Conservation (phyloP, 2,888 invertebrate species). For the Chloroclysta siterata region DNA sequence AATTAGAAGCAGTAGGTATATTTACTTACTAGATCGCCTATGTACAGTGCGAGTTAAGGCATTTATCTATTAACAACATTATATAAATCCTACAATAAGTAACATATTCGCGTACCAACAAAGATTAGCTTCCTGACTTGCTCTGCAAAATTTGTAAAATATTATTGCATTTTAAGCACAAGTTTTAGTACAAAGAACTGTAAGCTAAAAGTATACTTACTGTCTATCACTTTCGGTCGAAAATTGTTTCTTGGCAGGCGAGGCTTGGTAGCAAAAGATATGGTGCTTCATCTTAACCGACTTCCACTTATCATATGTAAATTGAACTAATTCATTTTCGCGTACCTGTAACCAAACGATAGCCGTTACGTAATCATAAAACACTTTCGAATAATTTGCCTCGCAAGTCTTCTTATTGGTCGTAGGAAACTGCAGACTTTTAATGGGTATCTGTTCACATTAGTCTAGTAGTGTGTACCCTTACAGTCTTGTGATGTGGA, state of each 20-base stretch:
- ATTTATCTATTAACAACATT: slow-evolving; percentile 29
- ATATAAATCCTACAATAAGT: slow-evolving; percentile 42
- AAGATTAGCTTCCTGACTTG: slow-evolving; percentile 82
- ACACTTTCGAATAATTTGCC: not conserved
- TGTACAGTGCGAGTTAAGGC: not conserved
- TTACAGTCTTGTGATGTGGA: too few species aligned
- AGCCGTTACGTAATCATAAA: not conserved
- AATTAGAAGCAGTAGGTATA: slow-evolving; percentile 18
- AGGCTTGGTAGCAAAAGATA: slow-evolving; percentile 94
- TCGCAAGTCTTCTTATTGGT: too few species aligned
- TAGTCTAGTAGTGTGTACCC: too few species aligned
- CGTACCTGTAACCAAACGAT: slow-evolving; percentile 83
- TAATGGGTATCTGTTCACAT: too few species aligned
- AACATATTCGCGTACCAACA: slow-evolving; percentile 70
- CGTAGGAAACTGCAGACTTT: too few species aligned
- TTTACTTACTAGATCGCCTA: slow-evolving; percentile 8
- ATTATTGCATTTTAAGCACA: slow-evolving; percentile 37
- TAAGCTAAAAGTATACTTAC: slow-evolving; percentile 59
- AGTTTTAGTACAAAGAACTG: slow-evolving; percentile 13
- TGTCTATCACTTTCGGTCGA: slow-evolving; percentile 89
- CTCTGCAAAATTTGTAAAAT: slow-evolving; percentile 72
- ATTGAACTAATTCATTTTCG: slow-evolving; percentile 92
- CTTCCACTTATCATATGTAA: slow-evolving; percentile 93
- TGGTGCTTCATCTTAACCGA: slow-evolving; percentile 94
- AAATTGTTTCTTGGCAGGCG: slow-evolving; percentile 92